These are phyloP conservation scores for Patella pellucida DNA, from an alignment of 2,888 invertebrate genomes.

Conservation along the genomic window DNA sequence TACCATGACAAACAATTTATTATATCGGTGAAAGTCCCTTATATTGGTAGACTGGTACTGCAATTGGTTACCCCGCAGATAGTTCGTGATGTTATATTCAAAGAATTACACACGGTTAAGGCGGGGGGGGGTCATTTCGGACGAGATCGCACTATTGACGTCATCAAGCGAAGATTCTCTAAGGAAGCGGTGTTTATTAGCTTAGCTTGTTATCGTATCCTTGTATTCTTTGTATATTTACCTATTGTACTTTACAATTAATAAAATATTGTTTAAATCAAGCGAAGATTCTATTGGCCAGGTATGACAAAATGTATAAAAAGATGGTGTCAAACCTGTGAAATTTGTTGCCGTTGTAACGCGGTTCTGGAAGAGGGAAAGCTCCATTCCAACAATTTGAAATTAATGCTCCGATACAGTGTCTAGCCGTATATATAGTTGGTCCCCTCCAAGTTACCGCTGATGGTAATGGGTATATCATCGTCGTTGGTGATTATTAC, in stretches of 20 bases:
- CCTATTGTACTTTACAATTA: no score
- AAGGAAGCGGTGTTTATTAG: no score
- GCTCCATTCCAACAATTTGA: slow-evolving; percentile 26
- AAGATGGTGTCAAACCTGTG: slow-evolving; percentile 34
- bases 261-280: no score
- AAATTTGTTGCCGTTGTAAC: slow-evolving; percentile 35
- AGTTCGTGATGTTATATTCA: slow-evolving; percentile 3
- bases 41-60: not conserved
- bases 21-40: slow-evolving; percentile 20
- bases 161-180: not conserved
- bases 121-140: slow-evolving; percentile 37
- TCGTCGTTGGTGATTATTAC: not conserved
- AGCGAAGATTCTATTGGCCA: slow-evolving; percentile 27
- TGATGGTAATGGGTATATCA: no score
- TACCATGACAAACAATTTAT: slow-evolving; percentile 15
- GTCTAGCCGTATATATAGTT: no score
- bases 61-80: slow-evolving; percentile 28
- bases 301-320: slow-evolving; percentile 25
- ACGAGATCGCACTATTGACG: slow-evolving; percentile 31
- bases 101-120: not conserved
- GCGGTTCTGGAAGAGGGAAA: slow-evolving; percentile 36
- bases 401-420: no score
- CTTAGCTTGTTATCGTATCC: no score
- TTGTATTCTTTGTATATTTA: no score
- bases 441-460: no score